Evolutionary conservation across 2,113 vertebrate genomes (phyloP), one percentile per base, ranked within the genome.

Genomic region (Trogon surrucura): DNA sequence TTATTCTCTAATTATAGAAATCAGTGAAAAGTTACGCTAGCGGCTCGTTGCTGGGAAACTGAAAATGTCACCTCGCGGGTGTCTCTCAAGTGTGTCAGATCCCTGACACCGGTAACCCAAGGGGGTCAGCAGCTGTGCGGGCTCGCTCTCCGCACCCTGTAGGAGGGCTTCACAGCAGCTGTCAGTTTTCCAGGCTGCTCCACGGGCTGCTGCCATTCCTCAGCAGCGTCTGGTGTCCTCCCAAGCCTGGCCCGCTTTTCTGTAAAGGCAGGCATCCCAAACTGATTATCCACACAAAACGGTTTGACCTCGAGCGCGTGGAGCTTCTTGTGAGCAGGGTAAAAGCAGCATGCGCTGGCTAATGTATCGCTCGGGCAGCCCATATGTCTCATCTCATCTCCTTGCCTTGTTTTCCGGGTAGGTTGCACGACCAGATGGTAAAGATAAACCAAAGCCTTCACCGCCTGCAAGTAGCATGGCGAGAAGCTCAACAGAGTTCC

Each of bases 381-480:
- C 38, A 11, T 23, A 7, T 3, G 18, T 22, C 81, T 56, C 36
- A 5, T 17, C 79, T 81, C 34, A n/a, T 27, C 26, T 90, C 38
- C 44, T 91, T 67, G n/a, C 91, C 54, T 61, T 94, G 66, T 93
- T 88, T 83, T 84, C 62, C 0, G 57, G 66, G 44, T 92, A 99
- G 99, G 98, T 98, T 99, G 94, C 99, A 99, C 1, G 99, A 99
- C 96, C 99, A 99, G 98, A 99, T 99, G 99, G 99, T 99, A 77
- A 99, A 99, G 98, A 99, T 99, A 98, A 99, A 99, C 98, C 99
- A 99, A 97, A 99, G 98, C 81, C 98, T 99, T 85, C 99, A 99
- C 96, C 98, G 99, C 97, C 98, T 99, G 80, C 99, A 99, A 97
- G 98, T 99, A 54, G 98, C 99, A 0, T 99, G 99, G 98, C 98